Evolutionary conservation across 2,113 vertebrate species (phyloP).

Genomic region (Uria aalge): DNA sequence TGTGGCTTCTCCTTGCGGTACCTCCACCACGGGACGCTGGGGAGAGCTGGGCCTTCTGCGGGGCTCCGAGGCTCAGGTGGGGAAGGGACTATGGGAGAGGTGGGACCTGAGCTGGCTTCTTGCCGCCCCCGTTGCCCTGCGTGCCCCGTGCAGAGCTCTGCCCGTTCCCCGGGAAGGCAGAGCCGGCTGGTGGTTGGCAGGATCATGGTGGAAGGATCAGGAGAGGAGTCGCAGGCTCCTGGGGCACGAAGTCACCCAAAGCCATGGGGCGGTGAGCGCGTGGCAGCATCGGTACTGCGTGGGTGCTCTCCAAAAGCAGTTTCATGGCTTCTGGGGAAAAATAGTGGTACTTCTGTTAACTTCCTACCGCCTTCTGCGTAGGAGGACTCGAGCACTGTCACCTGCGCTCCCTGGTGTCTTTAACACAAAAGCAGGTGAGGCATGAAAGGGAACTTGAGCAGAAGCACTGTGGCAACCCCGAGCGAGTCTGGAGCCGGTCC

Average conservation of each 20-base stretch:
- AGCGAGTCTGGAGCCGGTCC: not conserved
- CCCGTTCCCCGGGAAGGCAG: not conserved
- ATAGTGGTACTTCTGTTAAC: not conserved
- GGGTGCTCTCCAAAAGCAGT: not conserved
- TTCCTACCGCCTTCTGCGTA: rapidly evolving
- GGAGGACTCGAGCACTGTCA: not conserved
- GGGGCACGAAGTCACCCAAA: not conserved
- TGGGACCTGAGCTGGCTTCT: not conserved
- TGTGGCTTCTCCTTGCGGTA: rapidly evolving
- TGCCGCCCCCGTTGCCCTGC: not conserved
- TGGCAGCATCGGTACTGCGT: not conserved
- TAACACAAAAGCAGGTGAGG: not conserved
- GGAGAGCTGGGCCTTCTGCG: not conserved
- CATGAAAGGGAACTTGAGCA: not conserved
- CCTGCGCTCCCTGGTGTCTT: not conserved
- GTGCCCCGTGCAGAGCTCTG: not conserved
- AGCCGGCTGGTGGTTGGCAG: not conserved
- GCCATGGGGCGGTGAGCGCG: not conserved
- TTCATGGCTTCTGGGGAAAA: not conserved
- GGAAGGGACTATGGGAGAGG: not conserved
- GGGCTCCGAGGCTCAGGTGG: too few species aligned
- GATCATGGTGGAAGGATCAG: not conserved
- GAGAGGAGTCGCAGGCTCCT: rapidly evolving
- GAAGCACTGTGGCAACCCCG: not conserved
- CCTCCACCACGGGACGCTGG: rapidly evolving